Conservation (phyloP, 1,140 invertebrate genomes). For the Bombus ignitus region DNA sequence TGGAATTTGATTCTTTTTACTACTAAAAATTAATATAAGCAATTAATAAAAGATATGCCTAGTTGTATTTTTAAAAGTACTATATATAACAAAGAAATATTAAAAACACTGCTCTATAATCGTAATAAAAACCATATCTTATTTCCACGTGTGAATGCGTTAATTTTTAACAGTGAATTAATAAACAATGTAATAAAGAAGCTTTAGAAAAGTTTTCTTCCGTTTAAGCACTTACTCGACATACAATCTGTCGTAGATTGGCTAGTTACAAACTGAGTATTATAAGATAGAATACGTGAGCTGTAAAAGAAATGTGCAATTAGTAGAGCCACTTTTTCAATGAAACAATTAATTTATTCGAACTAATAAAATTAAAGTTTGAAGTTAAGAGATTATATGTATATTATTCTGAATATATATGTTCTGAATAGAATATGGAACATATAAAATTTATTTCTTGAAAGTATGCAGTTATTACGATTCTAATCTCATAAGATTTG, state of each 20-base stretch:
- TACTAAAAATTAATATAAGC: neutral
- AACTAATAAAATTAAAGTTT: neutral
- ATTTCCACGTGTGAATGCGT: neutral
- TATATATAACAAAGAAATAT: neutral
- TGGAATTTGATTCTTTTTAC: neutral
- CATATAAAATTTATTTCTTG: neutral
- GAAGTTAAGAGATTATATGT: neutral
- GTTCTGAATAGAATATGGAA: neutral
- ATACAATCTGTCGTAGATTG: too few relatives aligned
- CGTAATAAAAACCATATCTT: neutral
- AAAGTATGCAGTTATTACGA: neutral
- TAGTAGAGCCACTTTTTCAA: neutral
- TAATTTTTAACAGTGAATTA: neutral
- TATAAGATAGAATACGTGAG: neutral
- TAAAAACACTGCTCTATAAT: neutral
- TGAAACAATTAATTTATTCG: neutral
- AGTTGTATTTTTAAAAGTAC: neutral
- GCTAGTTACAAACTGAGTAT: too few relatives aligned
- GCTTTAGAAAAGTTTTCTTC: too few relatives aligned
- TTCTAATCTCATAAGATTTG: neutral
- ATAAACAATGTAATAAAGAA: neutral
- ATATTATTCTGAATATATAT: neutral
- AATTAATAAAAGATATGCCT: neutral
- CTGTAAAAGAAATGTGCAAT: neutral
- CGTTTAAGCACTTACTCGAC: too few relatives aligned